A percentile compares a stretch with the other conserved stretches of the same genome.
phyloP scores from a whole-genome alignment of 2,113 vertebrate genomes.

The Cygnus buccinator region DNA sequence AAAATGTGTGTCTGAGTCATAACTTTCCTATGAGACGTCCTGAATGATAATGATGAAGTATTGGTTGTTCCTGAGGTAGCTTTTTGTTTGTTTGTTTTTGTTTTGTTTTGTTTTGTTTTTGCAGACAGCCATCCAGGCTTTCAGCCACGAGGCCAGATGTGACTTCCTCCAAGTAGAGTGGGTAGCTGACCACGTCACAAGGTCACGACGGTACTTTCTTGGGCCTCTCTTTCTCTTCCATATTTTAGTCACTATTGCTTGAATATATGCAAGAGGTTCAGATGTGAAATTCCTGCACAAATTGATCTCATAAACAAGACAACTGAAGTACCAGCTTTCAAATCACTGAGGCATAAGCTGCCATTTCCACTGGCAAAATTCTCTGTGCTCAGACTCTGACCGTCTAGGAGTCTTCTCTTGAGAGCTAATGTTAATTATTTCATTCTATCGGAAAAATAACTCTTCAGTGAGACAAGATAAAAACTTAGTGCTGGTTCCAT shows the following conservation, averaged over 20 bases:
- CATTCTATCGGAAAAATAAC: background rate
- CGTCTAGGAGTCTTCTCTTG: background rate
- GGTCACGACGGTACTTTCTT: background rate
- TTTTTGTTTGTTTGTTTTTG: background rate
- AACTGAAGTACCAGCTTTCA: background rate
- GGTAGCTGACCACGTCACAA: background rate
- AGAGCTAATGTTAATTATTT: background rate
- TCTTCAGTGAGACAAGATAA: background rate
- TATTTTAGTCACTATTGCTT: background rate
- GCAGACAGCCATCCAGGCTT: background rate
- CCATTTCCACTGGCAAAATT: background rate
- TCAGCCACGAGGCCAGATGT: background rate
- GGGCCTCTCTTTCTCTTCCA: background rate
- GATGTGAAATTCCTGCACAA: background rate
- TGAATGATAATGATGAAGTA: background rate
- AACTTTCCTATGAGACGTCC: background rate
- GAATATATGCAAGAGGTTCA: background rate
- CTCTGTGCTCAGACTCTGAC: background rate
- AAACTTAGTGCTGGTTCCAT: background rate
- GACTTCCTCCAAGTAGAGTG: background rate
- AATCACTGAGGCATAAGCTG: background rate
- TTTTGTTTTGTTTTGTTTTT: background rate
- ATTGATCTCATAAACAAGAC: background rate
- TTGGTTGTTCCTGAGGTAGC: background rate
- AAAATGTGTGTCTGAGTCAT: background rate